Percentiles rank a stretch among this genome's conserved stretches.
Evolutionary conservation across 2,888 invertebrate species (phyloP).

Genomic region (Timema cristinae): DNA sequence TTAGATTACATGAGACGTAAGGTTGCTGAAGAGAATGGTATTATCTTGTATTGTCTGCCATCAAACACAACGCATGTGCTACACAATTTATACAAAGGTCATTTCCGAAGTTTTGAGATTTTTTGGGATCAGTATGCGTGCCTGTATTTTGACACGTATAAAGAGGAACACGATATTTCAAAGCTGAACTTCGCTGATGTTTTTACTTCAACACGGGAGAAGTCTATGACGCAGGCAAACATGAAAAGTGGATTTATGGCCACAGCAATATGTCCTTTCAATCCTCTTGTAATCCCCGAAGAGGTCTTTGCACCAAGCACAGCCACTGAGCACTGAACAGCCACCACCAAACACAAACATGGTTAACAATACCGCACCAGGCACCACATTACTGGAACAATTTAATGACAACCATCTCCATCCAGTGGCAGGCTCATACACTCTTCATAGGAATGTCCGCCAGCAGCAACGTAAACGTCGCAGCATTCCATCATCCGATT

Average conservation of each 20-base stretch:
- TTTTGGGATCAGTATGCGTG: constrained; percentile 7
- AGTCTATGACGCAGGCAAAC: too few relatives aligned
- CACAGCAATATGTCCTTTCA: not conserved
- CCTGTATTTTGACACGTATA: constrained; percentile 2
- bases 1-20: constrained; percentile 32
- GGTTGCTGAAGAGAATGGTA: constrained; percentile 27
- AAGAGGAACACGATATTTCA: not conserved
- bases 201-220: not conserved
- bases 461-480: too few relatives aligned
- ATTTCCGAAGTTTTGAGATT: constrained; percentile 10
- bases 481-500: too few relatives aligned
- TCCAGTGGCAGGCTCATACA: too few relatives aligned
- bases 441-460: too few relatives aligned
- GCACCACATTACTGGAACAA: too few relatives aligned
- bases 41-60: constrained; percentile 31
- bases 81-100: not conserved
- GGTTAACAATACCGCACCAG: not conserved
- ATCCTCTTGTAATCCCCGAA: not conserved
- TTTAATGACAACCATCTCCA: too few relatives aligned
- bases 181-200: not conserved
- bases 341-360: not conserved
- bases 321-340: constrained; percentile 5
- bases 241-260: not conserved
- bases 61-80: constrained; percentile 5
- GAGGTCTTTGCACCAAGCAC: constrained; percentile 8